A percentile compares a stretch with the other conserved stretches of the same genome.
phyloP scores from a whole-genome alignment of 2,797 vertebrate species.

The Loriculus beryllinus region DNA sequence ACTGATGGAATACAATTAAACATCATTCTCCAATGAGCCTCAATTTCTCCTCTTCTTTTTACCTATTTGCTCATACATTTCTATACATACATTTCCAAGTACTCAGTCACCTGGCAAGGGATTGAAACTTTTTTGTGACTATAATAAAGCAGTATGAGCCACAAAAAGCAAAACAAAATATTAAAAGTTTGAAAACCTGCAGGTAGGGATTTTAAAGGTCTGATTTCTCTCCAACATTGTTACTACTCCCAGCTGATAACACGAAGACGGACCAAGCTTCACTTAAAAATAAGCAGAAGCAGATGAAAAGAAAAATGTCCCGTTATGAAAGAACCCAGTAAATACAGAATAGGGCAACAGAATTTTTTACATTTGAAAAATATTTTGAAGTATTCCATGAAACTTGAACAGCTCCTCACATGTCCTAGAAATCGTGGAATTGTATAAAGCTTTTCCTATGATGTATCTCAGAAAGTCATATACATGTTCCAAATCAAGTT shows the following conservation, averaged over 20 bases:
- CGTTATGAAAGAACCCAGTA: background rate
- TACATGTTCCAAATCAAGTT: background rate
- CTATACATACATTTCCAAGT: background rate
- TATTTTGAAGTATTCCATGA: background rate
- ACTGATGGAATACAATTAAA: background rate
- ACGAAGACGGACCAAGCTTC: background rate
- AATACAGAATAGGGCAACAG: background rate
- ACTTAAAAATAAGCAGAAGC: background rate
- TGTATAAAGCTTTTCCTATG: background rate
- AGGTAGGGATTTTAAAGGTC: background rate
- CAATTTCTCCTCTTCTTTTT: background rate
- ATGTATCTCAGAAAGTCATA: background rate
- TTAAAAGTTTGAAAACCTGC: background rate
- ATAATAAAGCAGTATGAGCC: background rate
- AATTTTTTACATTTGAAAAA: background rate
- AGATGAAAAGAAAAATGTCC: background rate
- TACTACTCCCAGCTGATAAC: background rate
- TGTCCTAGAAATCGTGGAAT: background rate
- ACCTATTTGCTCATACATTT: background rate
- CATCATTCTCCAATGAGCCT: background rate
- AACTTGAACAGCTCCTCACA: background rate
- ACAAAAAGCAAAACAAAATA: background rate
- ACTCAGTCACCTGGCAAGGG: background rate
- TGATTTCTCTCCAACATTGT: background rate
- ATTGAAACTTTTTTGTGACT: background rate